A percentile compares a stretch with the other conserved stretches of the same genome.
Conservation (phyloP, 2,797 vertebrate genomes). For the Pangasius macronema region DNA sequence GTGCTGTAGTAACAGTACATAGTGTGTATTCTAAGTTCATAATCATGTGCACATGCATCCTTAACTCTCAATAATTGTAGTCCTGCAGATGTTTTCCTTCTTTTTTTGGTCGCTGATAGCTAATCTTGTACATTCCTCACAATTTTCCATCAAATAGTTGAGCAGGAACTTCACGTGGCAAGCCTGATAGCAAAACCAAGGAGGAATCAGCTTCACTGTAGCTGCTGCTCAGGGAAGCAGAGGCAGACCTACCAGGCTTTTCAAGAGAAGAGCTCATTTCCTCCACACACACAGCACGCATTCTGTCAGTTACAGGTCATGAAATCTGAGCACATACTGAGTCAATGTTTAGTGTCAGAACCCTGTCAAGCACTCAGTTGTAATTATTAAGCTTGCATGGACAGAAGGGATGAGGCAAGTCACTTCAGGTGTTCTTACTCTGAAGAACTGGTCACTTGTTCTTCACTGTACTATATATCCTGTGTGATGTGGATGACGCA, state of each 20-base stretch:
- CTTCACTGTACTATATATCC: not conserved
- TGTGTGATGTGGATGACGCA: not conserved
- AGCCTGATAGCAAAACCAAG: slow-evolving; percentile 39
- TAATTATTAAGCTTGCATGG: not conserved
- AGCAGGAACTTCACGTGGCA: slow-evolving; percentile 25
- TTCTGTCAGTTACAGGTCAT: not conserved
- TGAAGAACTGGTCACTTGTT: not conserved
- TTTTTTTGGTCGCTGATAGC: slow-evolving; percentile 2
- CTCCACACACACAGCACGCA: not conserved
- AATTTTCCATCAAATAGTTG: slow-evolving; percentile 40
- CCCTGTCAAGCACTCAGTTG: not conserved
- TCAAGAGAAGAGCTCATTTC: not conserved
- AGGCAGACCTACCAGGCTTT: not conserved
- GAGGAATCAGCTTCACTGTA: slow-evolving; percentile 9
- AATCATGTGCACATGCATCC: not conserved
- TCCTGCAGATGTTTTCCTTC: not conserved
- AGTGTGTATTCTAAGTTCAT: not conserved
- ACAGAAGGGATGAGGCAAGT: not conserved
- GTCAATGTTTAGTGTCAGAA: not conserved
- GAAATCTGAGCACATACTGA: not conserved
- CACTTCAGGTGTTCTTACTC: not conserved
- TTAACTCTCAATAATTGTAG: not conserved
- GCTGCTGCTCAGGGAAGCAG: not conserved
- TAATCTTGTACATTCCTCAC: slow-evolving; percentile 48
- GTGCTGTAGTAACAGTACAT: not conserved